Percentiles rank a stretch among this genome's conserved stretches.
phyloP scores from a whole-genome alignment of 2,888 invertebrate species.

The Plutella xylostella region DNA sequence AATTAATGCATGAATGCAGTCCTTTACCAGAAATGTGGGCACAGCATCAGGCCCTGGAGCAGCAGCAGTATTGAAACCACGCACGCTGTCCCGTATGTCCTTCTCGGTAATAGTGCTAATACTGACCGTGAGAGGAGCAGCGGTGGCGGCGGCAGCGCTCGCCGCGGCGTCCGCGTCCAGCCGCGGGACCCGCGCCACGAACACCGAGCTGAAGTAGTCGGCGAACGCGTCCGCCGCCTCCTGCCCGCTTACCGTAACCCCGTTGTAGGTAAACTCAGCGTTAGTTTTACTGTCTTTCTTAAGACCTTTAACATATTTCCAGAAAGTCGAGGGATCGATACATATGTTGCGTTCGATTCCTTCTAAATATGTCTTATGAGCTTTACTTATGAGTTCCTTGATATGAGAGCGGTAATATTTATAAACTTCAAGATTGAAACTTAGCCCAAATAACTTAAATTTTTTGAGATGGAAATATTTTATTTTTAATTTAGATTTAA shows the following conservation, averaged over 20 bases:
- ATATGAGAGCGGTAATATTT: not conserved
- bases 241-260: not conserved
- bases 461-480: constrained; percentile 3
- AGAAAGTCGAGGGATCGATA: not conserved
- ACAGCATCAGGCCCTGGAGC: constrained; percentile 13
- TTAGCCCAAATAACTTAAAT: not conserved
- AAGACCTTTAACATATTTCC: not conserved
- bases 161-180: not conserved
- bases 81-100: not conserved
- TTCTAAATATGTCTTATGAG: not conserved
- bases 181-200: not conserved
- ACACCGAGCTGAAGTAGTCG: not conserved
- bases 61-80: constrained; percentile 9
- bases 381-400: not conserved
- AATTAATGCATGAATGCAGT: constrained; percentile 7
- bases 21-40: constrained; percentile 12
- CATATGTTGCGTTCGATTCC: not conserved
- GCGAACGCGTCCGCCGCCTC: constrained; percentile 1
- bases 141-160: not conserved
- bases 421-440: not conserved
- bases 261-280: not conserved
- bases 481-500: not conserved
- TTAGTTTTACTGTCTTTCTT: not conserved
- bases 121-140: not conserved
- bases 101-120: not conserved